A percentile compares a stretch with the other conserved stretches of the same genome.
phyloP scores from a whole-genome alignment of 2,888 invertebrate species.

The Lithophane socia region DNA sequence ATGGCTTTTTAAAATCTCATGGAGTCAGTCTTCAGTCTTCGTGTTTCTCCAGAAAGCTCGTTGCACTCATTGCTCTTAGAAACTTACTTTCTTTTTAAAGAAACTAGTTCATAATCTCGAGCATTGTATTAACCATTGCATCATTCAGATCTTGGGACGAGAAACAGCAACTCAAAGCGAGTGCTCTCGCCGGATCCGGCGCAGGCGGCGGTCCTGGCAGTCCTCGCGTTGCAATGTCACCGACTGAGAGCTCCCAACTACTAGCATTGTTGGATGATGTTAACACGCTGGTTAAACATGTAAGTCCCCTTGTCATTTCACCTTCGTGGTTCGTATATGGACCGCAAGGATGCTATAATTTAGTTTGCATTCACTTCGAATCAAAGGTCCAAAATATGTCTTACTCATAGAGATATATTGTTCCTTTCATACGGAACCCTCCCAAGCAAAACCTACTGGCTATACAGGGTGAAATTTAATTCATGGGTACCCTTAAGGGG shows the following conservation, averaged over 20 bases:
- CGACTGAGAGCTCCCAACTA: constrained; percentile 93
- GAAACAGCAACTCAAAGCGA: constrained; percentile 86
- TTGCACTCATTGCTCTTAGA: not conserved
- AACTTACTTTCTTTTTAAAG: not conserved
- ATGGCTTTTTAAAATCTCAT: not conserved
- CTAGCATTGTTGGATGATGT: constrained; percentile 95
- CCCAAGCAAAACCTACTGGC: not conserved
- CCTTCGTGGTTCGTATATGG: not conserved
- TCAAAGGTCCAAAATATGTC: not conserved
- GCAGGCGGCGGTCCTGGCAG: constrained; percentile 61
- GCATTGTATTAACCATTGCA: constrained; percentile 6
- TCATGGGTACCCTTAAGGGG: too few relatives aligned
- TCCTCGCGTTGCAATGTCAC: constrained; percentile 81
- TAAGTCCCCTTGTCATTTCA: constrained; percentile 70
- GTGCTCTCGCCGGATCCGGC: constrained; percentile 71
- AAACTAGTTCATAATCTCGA: not conserved
- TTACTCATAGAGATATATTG: not conserved
- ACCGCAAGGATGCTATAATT: not conserved
- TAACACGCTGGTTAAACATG: constrained; percentile 96
- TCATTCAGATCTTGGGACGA: constrained; percentile 83
- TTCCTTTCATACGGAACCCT: not conserved
- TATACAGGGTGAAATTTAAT: not conserved
- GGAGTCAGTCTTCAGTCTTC: not conserved
- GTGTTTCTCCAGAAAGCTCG: not conserved
- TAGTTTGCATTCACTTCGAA: not conserved